phyloP scores from a whole-genome alignment of 2,113 vertebrate genomes.

The Neogale vison region DNA sequence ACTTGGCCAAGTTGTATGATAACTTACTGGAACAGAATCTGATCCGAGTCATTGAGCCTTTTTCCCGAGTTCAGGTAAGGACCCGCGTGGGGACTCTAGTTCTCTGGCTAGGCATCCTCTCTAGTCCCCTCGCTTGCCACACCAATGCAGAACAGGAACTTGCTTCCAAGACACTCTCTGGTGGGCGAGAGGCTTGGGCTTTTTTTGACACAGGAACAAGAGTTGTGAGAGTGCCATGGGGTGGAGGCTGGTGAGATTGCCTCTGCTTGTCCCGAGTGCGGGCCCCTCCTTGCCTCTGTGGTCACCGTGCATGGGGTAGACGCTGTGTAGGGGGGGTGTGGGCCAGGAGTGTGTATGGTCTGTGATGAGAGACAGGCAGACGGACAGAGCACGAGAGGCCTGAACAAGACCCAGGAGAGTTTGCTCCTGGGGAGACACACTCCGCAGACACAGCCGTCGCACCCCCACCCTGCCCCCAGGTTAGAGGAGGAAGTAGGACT shows the following conservation, averaged over 20 bases:
- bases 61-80: conserved; percentile 98
- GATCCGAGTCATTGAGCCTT: conserved; percentile 98
- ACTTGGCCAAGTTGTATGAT: conserved; percentile 97
- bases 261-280: neutral
- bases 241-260: neutral
- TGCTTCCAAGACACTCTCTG: neutral
- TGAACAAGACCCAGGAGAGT: neutral
- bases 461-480: neutral
- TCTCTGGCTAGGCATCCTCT: neutral
- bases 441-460: neutral
- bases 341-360: neutral
- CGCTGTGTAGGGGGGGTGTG: neutral
- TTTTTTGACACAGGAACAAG: neutral
- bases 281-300: neutral
- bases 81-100: neutral
- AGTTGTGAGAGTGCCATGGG: neutral
- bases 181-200: neutral
- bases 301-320: neutral
- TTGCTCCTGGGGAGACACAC: neutral
- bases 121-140: neutral
- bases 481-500: conserved; percentile 26
- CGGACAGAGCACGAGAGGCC: neutral
- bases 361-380: neutral
- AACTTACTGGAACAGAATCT: conserved; percentile 99
- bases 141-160: neutral